These are phyloP conservation scores for Craterocephalus amniculus DNA, from an alignment of 2,797 vertebrate genomes.

Conservation along the genomic window DNA sequence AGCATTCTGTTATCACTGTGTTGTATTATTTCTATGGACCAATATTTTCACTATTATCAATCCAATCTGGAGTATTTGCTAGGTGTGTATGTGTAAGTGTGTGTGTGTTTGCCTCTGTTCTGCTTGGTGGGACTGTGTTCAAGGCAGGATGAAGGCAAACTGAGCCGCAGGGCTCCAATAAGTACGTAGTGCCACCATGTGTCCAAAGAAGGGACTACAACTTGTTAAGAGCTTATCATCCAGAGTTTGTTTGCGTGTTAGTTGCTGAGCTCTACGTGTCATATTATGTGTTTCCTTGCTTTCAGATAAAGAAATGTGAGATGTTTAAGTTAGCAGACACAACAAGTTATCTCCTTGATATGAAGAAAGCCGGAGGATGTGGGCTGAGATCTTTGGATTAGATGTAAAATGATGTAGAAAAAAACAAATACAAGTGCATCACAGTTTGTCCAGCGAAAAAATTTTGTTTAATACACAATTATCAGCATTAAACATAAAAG, in stretches of 20 bases:
- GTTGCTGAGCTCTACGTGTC: slow-evolving; percentile 32
- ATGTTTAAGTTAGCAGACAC: slow-evolving; percentile 61
- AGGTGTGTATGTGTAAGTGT: slow-evolving; percentile 57
- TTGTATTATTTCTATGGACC: slow-evolving; percentile 85
- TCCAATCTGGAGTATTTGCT: slow-evolving; percentile 82
- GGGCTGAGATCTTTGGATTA: slow-evolving; percentile 45
- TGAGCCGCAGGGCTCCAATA: slow-evolving; percentile 54
- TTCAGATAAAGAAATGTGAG: slow-evolving; percentile 49
- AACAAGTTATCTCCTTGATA: slow-evolving; percentile 56
- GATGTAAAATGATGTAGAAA: slow-evolving; percentile 32
- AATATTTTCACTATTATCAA: slow-evolving; percentile 83
- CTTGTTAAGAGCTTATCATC: slow-evolving; percentile 10
- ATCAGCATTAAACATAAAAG: background rate
- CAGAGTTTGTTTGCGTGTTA: slow-evolving; percentile 46
- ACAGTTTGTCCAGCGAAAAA: no score
- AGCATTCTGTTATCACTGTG: slow-evolving; percentile 73
- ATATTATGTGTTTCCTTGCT: slow-evolving; percentile 26
- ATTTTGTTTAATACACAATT: background rate
- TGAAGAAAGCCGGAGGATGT: slow-evolving; percentile 44
- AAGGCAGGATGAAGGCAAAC: slow-evolving; percentile 43
- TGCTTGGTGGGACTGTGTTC: slow-evolving; percentile 65
- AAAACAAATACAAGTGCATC: background rate
- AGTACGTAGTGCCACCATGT: slow-evolving; percentile 84
- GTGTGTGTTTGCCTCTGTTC: slow-evolving; percentile 55
- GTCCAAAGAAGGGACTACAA: slow-evolving; percentile 52